These are phyloP conservation scores for Drosophila nebulosa DNA, from an alignment of 1,140 invertebrate species.

Conservation along the genomic window DNA sequence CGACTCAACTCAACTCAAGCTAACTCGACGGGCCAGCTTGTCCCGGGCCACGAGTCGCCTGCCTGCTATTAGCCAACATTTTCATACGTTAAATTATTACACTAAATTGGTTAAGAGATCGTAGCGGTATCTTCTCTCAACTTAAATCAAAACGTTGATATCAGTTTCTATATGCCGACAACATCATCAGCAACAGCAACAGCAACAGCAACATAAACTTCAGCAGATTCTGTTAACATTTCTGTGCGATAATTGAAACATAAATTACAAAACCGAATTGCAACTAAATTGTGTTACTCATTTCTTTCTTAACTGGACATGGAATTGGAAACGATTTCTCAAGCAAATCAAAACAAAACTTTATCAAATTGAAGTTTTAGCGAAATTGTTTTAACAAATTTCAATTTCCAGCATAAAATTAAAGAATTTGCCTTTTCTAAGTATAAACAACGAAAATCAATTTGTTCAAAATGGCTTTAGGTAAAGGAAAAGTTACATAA, in stretches of 20 bases:
- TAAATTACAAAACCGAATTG: not conserved
- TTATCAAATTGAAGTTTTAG: too few relatives aligned
- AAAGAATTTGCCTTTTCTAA: too few relatives aligned
- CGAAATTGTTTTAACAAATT: too few relatives aligned
- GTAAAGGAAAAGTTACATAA: not conserved
- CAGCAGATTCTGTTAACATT: not conserved
- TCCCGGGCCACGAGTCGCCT: not conserved
- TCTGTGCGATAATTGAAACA: not conserved
- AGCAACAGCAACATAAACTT: too few relatives aligned
- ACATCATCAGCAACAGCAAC: too few relatives aligned
- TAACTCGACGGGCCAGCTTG: too few relatives aligned
- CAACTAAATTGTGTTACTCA: not conserved
- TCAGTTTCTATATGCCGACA: not conserved
- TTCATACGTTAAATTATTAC: slow-evolving; percentile 69
- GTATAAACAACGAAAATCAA: too few relatives aligned
- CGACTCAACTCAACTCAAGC: slow-evolving; percentile 13
- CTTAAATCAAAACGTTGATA: not conserved
- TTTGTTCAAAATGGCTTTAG: not conserved
- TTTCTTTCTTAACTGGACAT: too few relatives aligned
- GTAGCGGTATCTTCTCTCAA: slow-evolving; percentile 1
- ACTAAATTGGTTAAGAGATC: slow-evolving; percentile 68
- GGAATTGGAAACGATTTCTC: too few relatives aligned
- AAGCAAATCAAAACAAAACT: not conserved
- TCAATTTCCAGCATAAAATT: too few relatives aligned
- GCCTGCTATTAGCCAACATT: slow-evolving; percentile 57